Percentiles rank a stretch among this genome's conserved stretches.
Evolutionary conservation across 2,113 vertebrate species (phyloP).

Genomic region (Agelaius tricolor): DNA sequence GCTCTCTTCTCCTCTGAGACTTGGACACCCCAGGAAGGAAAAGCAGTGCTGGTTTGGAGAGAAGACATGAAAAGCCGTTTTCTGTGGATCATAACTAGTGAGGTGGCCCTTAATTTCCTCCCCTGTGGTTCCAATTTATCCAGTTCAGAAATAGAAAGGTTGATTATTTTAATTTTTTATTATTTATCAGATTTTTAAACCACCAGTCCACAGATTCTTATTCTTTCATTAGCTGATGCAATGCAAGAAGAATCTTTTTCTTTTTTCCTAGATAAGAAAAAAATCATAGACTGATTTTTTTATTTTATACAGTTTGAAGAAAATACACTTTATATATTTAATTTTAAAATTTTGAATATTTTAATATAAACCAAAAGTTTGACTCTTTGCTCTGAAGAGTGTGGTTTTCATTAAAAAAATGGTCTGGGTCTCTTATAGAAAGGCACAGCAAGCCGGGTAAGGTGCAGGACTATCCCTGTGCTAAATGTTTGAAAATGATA

Average conservation of each 20-base stretch:
- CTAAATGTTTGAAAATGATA: neutral
- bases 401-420: neutral
- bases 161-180: neutral
- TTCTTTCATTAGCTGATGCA: neutral
- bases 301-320: neutral
- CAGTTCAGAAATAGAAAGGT: neutral
- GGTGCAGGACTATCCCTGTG: neutral
- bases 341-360: neutral
- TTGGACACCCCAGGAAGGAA: neutral
- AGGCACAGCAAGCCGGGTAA: neutral
- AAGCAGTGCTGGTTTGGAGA: neutral
- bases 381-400: neutral
- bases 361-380: neutral
- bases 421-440: neutral
- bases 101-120: neutral
- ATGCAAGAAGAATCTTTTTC: neutral
- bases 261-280: neutral
- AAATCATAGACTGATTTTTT: neutral
- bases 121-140: neutral
- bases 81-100: too few species aligned
- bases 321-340: neutral
- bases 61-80: neutral
- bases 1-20: neutral
- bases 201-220: neutral
- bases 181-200: neutral